These are phyloP conservation scores for Phylloscopus collybita DNA, from an alignment of 2,797 vertebrate species.

Conservation along the genomic window DNA sequence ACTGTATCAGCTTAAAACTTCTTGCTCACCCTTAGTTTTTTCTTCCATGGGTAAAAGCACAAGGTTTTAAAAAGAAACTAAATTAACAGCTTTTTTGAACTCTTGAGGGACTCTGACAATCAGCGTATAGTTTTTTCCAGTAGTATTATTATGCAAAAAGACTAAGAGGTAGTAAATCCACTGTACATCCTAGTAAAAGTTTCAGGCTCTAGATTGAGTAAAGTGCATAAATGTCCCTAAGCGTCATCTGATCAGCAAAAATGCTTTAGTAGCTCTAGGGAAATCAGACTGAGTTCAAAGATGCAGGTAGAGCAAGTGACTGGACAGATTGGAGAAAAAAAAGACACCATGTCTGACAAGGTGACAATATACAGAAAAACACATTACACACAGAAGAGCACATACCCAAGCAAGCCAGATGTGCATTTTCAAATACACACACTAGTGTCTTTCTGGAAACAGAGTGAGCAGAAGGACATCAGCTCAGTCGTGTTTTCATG, in stretches of 20 bases:
- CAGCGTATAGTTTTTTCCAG: background rate
- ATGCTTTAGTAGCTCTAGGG: background rate
- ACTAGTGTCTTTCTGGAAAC: background rate
- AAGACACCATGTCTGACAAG: background rate
- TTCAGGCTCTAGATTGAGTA: background rate
- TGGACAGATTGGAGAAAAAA: background rate
- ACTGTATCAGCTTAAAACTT: background rate
- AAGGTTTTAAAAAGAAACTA: background rate
- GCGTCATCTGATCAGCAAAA: background rate
- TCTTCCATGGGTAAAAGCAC: background rate
- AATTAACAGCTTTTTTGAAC: background rate
- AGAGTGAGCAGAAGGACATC: background rate
- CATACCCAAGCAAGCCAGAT: background rate
- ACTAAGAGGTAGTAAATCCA: background rate
- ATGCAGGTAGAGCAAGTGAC: background rate
- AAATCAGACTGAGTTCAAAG: background rate
- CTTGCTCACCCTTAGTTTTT: background rate
- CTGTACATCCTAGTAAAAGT: background rate
- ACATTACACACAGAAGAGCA: accelerated
- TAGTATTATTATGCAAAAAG: background rate
- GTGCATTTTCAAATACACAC: background rate
- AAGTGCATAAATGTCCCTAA: background rate
- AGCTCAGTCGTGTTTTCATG: accelerated
- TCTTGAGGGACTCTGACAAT: background rate
- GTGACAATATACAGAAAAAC: accelerated